Evolutionary conservation across 2,113 vertebrate species (phyloP).

Genomic region (Peucedramus taeniatus): DNA sequence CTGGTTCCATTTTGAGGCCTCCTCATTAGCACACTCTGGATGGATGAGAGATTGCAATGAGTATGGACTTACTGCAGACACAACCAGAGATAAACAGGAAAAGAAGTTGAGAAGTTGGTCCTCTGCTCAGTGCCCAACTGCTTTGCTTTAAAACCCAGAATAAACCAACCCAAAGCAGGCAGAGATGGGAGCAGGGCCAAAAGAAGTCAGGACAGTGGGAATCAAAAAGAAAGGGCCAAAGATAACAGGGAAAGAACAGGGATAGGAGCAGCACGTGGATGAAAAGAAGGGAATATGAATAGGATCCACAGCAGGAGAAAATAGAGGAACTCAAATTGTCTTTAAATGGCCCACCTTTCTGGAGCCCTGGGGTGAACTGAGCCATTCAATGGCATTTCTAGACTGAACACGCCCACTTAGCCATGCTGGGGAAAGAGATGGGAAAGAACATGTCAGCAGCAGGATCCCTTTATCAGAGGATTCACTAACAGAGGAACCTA

Average conservation of each 20-base stretch:
- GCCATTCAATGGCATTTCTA: not conserved
- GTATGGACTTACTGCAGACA: not conserved
- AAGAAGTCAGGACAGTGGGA: not conserved
- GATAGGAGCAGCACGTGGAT: not conserved
- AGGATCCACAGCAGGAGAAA: not conserved
- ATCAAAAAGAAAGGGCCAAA: not conserved
- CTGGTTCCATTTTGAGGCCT: not conserved
- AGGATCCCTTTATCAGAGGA: not conserved
- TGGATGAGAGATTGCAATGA: not conserved
- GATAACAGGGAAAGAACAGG: not conserved
- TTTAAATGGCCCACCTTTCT: not conserved
- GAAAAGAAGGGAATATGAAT: not conserved
- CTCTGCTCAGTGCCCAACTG: not conserved
- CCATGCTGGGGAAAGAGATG: not conserved
- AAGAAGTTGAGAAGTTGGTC: not conserved
- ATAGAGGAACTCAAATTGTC: not conserved
- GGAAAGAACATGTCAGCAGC: not conserved
- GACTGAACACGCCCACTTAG: not conserved
- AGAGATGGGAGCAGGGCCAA: not conserved
- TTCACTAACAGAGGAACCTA: not conserved
- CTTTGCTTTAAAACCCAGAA: not conserved
- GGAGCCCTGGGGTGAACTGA: constrained; percentile 16
- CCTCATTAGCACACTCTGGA: not conserved
- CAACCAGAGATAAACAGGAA: not conserved
- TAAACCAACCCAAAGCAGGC: not conserved